Base-by-base conservation (phyloP, 2,888 invertebrate species). In the Athripsodes cinereus region DNA sequence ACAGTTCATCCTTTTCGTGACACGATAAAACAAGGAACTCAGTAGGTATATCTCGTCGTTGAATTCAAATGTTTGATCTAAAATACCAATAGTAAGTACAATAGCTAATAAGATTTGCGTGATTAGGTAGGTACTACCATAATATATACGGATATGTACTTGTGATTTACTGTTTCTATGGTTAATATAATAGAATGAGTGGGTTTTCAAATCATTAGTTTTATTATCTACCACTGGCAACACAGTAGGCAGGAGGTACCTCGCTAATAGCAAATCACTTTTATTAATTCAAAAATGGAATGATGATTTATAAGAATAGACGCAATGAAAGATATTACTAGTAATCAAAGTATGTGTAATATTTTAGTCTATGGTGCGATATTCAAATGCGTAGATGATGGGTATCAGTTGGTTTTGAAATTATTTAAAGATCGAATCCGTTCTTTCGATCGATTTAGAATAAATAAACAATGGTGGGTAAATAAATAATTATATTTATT, bases 391-490 rank as follows among this genome's bases (percentile, higher is more conserved):
- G n/a, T n/a, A n/a, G n/a, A n/a, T n/a, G n/a, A n/a, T n/a, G n/a
- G n/a, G n/a, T n/a, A n/a, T n/a, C 6, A 18, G 19, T 20, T 6
- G 51, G 31, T 21, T 19, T 16, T 13, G 26, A 26, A n/a, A 20
- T 40, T 40, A 31, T 31, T 40, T 40, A 13, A 40, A 40, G 40
- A 40, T 40, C 13, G 40, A 40, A 8, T 40, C 16, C 16, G 40
- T 40, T 3, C 13, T 2, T 13, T 2, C 13, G 13, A 40, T 40
- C 18, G 48, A 19, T 20, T 48, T 21, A 22, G 55, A 55, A 52
- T 51, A 20, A 48, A 56, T 40, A 53, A 40, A 40, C 5, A 8
- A 13, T n/a, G 40, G 40, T 40, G 40, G 13, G 40, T 16, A 40
- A 40, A 13, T 40, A 13, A 13, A 13, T 40, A 40, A 40, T 40